phyloP scores from a whole-genome alignment of 2,797 vertebrate genomes.

The Peromyscus attwateri region DNA sequence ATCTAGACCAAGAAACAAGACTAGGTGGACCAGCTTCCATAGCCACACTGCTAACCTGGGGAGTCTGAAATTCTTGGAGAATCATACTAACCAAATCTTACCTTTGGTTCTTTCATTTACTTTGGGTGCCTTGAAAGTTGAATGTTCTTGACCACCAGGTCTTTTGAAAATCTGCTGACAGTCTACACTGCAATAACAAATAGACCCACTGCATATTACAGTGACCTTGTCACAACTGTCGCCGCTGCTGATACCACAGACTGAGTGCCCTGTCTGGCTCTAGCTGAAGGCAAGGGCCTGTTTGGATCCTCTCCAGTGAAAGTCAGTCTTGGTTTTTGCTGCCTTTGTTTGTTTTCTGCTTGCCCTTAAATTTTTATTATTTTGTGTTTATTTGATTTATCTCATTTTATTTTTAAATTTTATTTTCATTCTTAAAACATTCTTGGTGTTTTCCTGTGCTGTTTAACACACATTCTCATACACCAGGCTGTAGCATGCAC shows the following conservation, averaged over 20 bases:
- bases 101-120: background rate
- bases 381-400: background rate
- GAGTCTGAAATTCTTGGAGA: background rate
- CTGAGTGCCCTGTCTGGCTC: background rate
- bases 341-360: background rate
- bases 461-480: background rate
- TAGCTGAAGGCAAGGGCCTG: background rate
- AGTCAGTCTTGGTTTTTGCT: background rate
- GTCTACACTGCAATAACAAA: background rate
- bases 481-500: background rate
- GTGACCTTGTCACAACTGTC: background rate
- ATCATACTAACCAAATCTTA: background rate
- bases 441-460: background rate
- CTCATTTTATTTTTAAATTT: constrained; percentile 15
- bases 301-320: background rate
- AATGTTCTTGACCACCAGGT: background rate
- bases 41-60: fast-evolving
- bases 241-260: background rate
- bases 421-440: constrained; percentile 1
- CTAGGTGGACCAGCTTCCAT: background rate
- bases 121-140: background rate
- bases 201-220: background rate
- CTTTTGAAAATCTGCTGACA: background rate
- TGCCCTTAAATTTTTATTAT: constrained; percentile 37
- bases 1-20: background rate